These are phyloP conservation scores for Lasioglossum leucozonium DNA, from an alignment of 2,888 invertebrate genomes.

Conservation along the genomic window DNA sequence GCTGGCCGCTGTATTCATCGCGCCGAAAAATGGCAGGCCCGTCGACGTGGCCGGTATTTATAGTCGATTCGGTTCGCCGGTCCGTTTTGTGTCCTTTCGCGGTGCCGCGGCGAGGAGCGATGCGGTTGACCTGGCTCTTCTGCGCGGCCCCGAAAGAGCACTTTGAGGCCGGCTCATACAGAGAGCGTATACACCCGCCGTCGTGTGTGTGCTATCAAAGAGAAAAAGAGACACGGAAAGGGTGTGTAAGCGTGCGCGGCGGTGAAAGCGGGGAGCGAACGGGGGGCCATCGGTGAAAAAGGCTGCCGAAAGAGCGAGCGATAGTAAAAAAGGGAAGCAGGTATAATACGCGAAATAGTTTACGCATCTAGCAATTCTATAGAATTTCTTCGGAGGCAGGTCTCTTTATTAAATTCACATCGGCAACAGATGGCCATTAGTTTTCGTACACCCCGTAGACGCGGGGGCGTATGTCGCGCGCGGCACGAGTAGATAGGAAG, in stretches of 20 bases:
- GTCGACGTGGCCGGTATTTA: slow-evolving; percentile 60
- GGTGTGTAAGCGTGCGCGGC: background rate
- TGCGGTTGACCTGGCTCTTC: slow-evolving; percentile 69
- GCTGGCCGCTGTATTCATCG: background rate
- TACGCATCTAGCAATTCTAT: no score
- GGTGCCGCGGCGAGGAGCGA: slow-evolving; percentile 58
- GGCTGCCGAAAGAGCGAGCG: background rate
- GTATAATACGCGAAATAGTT: no score
- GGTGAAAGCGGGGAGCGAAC: background rate
- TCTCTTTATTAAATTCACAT: background rate
- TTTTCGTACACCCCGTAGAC: slow-evolving; percentile 2
- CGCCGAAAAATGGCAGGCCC: slow-evolving; percentile 56
- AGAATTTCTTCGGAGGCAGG: no score
- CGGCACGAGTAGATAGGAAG: slow-evolving; percentile 30
- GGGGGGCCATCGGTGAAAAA: background rate
- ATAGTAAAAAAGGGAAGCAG: background rate
- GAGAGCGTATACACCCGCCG: no score
- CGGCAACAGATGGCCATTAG: background rate
- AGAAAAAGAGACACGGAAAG: slow-evolving; percentile 48
- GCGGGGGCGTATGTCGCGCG: slow-evolving; percentile 15
- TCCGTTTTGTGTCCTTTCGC: slow-evolving; percentile 68
- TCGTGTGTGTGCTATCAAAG: slow-evolving; percentile 52
- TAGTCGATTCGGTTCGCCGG: slow-evolving; percentile 46
- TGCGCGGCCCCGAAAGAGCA: slow-evolving; percentile 68
- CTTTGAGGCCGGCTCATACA: slow-evolving; percentile 71